These are phyloP conservation scores for Mus pahari DNA, from an alignment of 2,113 vertebrate species.

Conservation along the genomic window DNA sequence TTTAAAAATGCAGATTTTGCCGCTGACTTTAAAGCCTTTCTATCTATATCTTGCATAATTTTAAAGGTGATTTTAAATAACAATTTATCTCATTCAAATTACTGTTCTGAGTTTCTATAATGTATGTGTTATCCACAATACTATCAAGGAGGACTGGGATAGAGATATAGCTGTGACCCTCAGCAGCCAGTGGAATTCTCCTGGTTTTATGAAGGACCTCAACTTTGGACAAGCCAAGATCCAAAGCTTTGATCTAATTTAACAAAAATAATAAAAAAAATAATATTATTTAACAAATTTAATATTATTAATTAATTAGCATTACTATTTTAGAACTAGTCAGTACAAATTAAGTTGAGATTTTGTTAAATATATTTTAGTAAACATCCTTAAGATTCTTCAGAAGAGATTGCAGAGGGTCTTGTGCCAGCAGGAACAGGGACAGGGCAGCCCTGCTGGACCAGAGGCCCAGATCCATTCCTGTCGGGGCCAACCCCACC, in stretches of 20 bases:
- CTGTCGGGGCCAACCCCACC: too few species aligned
- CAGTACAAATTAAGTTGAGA: background rate
- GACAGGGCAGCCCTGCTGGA: too few species aligned
- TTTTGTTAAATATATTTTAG: background rate
- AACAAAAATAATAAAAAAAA: background rate
- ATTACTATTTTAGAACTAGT: background rate
- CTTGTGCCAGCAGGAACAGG: too few species aligned
- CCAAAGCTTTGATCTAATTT: background rate
- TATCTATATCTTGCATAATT: background rate
- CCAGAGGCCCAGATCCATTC: too few species aligned
- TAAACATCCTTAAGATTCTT: background rate
- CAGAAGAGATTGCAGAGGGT: too few species aligned
- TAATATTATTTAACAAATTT: background rate
- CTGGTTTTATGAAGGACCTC: background rate
- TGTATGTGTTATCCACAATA: background rate
- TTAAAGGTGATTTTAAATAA: background rate
- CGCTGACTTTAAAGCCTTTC: background rate
- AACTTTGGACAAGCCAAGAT: background rate
- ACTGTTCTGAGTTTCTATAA: background rate
- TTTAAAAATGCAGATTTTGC: background rate
- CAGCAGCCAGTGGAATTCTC: background rate
- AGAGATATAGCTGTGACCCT: background rate
- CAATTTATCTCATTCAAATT: background rate
- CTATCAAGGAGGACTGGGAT: background rate
- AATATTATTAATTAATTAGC: background rate